These are phyloP conservation scores for Anoncus sp. DNA, from an alignment of 2,888 invertebrate genomes.

Conservation along the genomic window DNA sequence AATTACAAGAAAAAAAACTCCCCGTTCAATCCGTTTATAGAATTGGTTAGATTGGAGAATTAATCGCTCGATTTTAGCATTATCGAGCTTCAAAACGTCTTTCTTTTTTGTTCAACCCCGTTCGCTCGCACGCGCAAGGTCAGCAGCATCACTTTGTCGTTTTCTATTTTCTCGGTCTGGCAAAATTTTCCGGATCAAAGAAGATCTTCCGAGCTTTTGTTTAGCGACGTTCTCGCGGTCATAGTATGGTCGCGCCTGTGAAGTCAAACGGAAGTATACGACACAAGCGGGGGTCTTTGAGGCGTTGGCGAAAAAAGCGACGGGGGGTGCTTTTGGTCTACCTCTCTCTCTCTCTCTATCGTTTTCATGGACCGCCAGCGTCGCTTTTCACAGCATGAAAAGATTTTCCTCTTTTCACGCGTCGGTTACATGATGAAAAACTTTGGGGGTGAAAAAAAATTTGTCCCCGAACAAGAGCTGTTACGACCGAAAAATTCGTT, in stretches of 20 bases:
- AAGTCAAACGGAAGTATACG: slow-evolving; percentile 20
- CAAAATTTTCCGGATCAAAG: slow-evolving; percentile 47
- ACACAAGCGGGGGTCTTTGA: slow-evolving; percentile 2
- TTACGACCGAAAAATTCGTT: slow-evolving; percentile 40
- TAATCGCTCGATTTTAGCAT: not conserved
- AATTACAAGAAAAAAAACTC: too few relatives aligned
- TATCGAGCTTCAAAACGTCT: not conserved
- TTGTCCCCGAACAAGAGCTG: too few relatives aligned
- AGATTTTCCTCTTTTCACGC: not conserved
- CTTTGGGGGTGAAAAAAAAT: too few relatives aligned
- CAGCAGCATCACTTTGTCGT: not conserved
- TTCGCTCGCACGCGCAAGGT: not conserved
- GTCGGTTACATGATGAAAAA: slow-evolving; percentile 17
- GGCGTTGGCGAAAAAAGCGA: slow-evolving; percentile 32
- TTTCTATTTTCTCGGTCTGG: slow-evolving; percentile 11
- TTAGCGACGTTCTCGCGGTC: slow-evolving; percentile 8
- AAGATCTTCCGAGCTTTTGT: slow-evolving; percentile 42
- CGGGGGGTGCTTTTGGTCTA: slow-evolving; percentile 13
- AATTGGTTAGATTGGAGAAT: not conserved
- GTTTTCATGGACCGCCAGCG: slow-evolving; percentile 31
- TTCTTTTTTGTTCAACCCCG: not conserved
- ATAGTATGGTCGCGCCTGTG: not conserved
- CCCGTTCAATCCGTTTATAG: too few relatives aligned
- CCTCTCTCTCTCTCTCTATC: not conserved
- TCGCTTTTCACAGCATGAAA: not conserved